Percentiles rank a stretch among this genome's conserved stretches.
Evolutionary conservation across 2,113 vertebrate genomes (phyloP).

Genomic region (Rattus rattus): DNA sequence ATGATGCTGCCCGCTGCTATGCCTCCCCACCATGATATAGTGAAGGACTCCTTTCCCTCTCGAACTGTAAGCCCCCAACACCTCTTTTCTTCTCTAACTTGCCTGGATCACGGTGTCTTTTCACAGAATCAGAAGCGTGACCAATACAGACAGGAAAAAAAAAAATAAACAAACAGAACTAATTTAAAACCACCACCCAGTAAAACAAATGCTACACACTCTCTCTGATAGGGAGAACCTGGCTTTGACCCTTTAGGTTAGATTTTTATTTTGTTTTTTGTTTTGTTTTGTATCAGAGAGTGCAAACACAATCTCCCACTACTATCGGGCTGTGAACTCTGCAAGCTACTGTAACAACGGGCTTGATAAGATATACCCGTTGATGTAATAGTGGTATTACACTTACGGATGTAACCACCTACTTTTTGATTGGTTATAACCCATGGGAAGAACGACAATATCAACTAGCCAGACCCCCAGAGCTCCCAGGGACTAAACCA

Average conservation of each 20-base stretch:
- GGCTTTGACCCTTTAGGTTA: not conserved
- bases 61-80: not conserved
- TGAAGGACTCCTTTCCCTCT: not conserved
- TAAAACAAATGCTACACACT: not conserved
- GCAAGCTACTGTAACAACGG: not conserved
- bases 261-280: not conserved
- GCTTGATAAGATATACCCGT: not conserved
- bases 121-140: not conserved
- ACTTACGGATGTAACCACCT: not conserved
- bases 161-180: not conserved
- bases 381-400: not conserved
- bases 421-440: not conserved
- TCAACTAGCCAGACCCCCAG: too few relatives aligned
- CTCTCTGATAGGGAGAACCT: not conserved
- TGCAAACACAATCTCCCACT: not conserved
- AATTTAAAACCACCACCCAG: not conserved
- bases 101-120: not conserved
- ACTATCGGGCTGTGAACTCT: not conserved
- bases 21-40: not conserved
- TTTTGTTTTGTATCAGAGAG: not conserved
- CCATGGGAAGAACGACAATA: too few relatives aligned
- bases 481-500: too few relatives aligned
- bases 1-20: not conserved
- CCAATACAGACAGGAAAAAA: not conserved
- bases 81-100: too few relatives aligned